A percentile compares a stretch with the other conserved stretches of the same genome.
Evolutionary conservation across 2,888 invertebrate genomes (phyloP).

Genomic region (Cataglyphis cursor): DNA sequence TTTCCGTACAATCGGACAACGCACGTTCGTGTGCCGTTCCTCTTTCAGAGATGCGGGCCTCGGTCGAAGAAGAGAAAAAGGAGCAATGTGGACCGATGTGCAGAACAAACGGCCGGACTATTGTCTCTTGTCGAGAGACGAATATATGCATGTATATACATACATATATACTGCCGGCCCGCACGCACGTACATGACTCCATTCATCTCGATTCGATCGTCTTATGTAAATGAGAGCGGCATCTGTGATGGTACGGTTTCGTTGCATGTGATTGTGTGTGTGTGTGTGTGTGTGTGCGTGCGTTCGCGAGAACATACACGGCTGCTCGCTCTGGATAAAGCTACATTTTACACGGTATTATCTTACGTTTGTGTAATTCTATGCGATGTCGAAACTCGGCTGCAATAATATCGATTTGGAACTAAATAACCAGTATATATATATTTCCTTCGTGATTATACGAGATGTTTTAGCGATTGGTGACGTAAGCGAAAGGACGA

Average conservation of each 20-base stretch:
- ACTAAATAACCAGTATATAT: neutral
- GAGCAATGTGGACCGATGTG: constrained; percentile 1
- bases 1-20: constrained; percentile 75
- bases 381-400: neutral
- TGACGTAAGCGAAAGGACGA: neutral
- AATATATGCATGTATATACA: constrained; percentile 69
- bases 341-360: constrained; percentile 27
- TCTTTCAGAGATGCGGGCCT: constrained; percentile 42
- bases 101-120: constrained; percentile 58
- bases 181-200: constrained; percentile 2
- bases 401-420: constrained; percentile 9
- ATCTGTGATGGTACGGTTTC: constrained; percentile 1
- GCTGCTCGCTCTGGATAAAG: neutral
- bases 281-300: neutral
- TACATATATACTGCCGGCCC: neutral
- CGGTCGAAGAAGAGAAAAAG: neutral
- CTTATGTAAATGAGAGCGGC: constrained; percentile 21
- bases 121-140: constrained; percentile 73
- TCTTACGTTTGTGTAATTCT: neutral
- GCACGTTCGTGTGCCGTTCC: constrained; percentile 59
- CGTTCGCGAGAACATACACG: neutral
- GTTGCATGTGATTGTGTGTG: neutral
- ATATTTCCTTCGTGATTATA: neutral
- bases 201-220: constrained; percentile 37
- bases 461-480: neutral